Conservation (phyloP, 2,113 vertebrate species). For the Pelobates fuscus region DNA sequence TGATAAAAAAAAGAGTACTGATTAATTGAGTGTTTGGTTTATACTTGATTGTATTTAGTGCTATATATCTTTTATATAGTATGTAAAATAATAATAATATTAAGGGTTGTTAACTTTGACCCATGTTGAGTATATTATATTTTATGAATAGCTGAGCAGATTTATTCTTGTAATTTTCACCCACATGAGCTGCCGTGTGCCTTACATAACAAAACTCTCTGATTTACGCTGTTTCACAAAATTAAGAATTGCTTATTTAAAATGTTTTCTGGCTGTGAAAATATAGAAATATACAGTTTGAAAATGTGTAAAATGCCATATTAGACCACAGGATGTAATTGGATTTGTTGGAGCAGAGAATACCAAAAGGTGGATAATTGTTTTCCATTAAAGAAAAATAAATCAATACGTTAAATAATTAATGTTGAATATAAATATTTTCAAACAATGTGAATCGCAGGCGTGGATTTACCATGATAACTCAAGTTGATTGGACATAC, state of each 20-base stretch:
- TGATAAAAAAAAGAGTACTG: no score
- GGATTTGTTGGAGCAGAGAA: background rate
- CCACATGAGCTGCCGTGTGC: no score
- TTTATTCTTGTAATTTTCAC: no score
- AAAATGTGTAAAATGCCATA: background rate
- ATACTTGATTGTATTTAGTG: no score
- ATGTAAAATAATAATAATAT: no score
- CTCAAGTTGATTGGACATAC: background rate
- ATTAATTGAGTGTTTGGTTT: no score
- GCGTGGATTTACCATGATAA: background rate
- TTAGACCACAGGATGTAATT: background rate
- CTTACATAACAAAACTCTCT: no score
- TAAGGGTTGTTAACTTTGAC: no score
- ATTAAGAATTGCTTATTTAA: background rate
- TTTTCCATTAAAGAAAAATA: background rate
- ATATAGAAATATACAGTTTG: background rate
- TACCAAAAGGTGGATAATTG: background rate
- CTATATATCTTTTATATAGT: no score
- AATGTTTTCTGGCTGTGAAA: background rate
- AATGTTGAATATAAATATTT: background rate
- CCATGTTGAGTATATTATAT: no score
- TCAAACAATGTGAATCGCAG: background rate
- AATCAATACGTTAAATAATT: background rate
- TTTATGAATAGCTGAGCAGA: no score
- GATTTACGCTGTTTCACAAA: background rate